Percentiles rank a stretch among this genome's conserved stretches.
phyloP scores from a whole-genome alignment of 2,113 vertebrate species.

The Struthidea cinerea region DNA sequence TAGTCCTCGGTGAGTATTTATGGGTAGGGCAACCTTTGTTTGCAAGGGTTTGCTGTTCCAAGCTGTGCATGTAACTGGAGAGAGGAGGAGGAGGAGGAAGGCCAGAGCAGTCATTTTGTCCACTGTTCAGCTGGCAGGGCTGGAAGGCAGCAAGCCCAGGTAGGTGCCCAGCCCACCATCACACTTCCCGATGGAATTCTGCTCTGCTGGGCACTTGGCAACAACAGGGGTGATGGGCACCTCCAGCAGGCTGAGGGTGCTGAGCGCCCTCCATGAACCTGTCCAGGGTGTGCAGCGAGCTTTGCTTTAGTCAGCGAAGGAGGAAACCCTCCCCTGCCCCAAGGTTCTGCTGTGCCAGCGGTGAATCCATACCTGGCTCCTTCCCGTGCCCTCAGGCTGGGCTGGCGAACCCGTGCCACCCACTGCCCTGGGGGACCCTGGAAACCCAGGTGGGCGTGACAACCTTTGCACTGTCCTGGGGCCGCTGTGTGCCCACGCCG shows the following conservation, averaged over 20 bases:
- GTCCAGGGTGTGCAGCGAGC: fast-evolving
- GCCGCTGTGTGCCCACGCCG: not conserved
- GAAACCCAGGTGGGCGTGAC: not conserved
- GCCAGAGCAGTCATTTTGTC: not conserved
- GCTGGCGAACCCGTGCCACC: not conserved
- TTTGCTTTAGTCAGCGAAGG: not conserved
- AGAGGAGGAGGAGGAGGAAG: not conserved
- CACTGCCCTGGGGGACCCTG: not conserved
- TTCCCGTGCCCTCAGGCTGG: fast-evolving
- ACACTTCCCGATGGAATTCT: not conserved
- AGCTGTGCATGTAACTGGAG: not conserved
- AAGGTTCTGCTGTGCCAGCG: not conserved
- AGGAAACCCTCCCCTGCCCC: not conserved
- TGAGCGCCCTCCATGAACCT: not conserved
- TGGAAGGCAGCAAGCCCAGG: fast-evolving
- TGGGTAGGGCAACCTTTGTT: not conserved
- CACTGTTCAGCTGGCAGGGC: fast-evolving
- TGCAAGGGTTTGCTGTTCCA: not conserved
- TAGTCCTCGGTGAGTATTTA: not conserved
- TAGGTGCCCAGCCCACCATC: not conserved
- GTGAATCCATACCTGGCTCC: not conserved
- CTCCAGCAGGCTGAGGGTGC: not conserved
- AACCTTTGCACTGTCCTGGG: not conserved
- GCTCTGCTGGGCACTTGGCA: not conserved
- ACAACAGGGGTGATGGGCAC: not conserved